Percentiles rank a stretch among this genome's conserved stretches.
These are phyloP conservation scores for Drosophila hamatofila DNA, from an alignment of 2,888 invertebrate genomes.

Conservation along the genomic window DNA sequence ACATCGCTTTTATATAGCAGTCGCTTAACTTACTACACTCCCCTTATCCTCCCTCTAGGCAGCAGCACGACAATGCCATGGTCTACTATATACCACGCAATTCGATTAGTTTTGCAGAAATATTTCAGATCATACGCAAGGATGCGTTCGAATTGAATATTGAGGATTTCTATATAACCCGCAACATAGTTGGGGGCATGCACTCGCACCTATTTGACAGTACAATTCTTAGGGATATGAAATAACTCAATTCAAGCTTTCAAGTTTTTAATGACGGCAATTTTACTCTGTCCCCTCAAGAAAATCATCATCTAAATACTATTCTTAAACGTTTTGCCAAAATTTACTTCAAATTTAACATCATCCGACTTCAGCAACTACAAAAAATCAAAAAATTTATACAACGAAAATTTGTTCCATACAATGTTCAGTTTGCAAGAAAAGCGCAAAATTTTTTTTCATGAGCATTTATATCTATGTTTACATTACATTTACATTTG, in stretches of 20 bases:
- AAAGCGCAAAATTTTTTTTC: neutral
- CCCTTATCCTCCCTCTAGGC: constrained; percentile 18
- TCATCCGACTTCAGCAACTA: neutral
- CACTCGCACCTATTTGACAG: constrained; percentile 38
- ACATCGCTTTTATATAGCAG: neutral
- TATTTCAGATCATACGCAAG: constrained; percentile 51
- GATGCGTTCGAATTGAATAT: constrained; percentile 66
- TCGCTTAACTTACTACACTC: neutral
- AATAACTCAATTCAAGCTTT: neutral
- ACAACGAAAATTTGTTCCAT: too few relatives aligned
- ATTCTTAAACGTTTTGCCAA: neutral
- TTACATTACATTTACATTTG: neutral
- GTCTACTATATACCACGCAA: constrained; percentile 44
- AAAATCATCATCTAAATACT: neutral
- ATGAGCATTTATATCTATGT: too few relatives aligned
- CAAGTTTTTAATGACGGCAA: neutral
- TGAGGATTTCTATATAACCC: constrained; percentile 65
- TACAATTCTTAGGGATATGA: constrained; percentile 18
- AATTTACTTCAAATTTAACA: neutral
- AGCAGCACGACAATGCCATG: constrained; percentile 37
- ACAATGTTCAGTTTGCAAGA: neutral
- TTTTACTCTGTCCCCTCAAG: too few relatives aligned
- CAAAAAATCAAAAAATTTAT: neutral
- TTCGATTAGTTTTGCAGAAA: constrained; percentile 44
- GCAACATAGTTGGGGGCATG: constrained; percentile 40